These are phyloP conservation scores for Phoenicopterus ruber DNA, from an alignment of 2,113 vertebrate genomes.

Conservation along the genomic window DNA sequence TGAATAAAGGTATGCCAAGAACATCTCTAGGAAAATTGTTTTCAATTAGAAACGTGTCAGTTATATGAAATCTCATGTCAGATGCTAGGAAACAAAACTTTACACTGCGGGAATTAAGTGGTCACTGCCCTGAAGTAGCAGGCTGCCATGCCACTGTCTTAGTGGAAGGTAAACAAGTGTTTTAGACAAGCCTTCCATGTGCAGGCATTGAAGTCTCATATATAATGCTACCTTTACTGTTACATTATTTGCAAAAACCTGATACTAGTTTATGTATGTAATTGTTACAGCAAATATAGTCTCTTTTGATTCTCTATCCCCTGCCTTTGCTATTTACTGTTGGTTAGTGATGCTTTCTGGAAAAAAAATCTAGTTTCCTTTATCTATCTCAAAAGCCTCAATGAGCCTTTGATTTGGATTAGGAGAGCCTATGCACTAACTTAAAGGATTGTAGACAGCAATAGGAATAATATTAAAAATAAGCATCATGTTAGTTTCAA, in stretches of 20 bases:
- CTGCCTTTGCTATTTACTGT: neutral
- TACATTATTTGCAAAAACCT: neutral
- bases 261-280: neutral
- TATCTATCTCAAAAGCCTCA: neutral
- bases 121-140: neutral
- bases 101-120: neutral
- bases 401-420: neutral
- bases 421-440: neutral
- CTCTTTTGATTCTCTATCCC: neutral
- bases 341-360: neutral
- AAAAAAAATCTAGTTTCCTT: neutral
- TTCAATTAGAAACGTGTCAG: neutral
- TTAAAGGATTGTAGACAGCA: neutral
- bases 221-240: neutral
- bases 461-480: neutral
- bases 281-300: neutral
- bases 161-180: neutral
- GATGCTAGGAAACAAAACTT: neutral
- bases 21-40: neutral
- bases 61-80: too few relatives aligned
- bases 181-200: neutral
- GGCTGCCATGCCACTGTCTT: neutral
- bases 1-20: neutral
- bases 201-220: too few relatives aligned
- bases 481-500: neutral